A percentile compares a stretch with the other conserved stretches of the same genome.
These are phyloP conservation scores for Orycteropus afer DNA, from an alignment of 2,113 vertebrate species.

Conservation along the genomic window DNA sequence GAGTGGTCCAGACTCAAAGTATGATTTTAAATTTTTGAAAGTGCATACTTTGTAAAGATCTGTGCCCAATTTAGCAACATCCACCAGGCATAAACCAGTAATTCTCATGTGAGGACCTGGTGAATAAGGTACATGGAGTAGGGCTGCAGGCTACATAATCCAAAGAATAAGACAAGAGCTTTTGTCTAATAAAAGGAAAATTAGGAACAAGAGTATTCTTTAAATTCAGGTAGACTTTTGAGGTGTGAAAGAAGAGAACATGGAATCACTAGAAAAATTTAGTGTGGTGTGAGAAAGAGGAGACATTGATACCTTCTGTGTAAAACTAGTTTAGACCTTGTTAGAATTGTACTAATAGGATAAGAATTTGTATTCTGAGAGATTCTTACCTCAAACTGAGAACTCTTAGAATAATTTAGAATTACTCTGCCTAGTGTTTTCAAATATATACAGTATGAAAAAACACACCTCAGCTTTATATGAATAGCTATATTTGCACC, in stretches of 20 bases:
- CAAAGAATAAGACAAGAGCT: neutral
- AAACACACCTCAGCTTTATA: conserved; percentile 63
- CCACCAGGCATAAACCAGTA: neutral
- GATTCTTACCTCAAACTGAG: neutral
- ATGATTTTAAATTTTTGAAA: conserved; percentile 42
- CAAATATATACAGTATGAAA: conserved; percentile 50
- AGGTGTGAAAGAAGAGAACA: conserved; percentile 43
- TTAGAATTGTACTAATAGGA: conserved; percentile 9
- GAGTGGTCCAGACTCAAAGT: neutral
- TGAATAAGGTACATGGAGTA: rapidly evolving
- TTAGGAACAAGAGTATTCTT: conserved; percentile 16
- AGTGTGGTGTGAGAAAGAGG: conserved; percentile 50
- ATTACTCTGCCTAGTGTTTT: conserved; percentile 60
- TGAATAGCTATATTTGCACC: conserved; percentile 46
- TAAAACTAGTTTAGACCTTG: neutral
- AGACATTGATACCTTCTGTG: neutral
- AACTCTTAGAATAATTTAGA: neutral
- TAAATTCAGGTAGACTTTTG: conserved; percentile 65
- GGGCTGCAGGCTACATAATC: neutral
- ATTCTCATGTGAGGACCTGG: neutral
- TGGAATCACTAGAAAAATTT: conserved; percentile 62
- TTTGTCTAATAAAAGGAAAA: neutral
- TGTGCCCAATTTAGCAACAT: neutral
- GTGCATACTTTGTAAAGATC: neutral
- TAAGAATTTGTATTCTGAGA: neutral